Evolutionary conservation across 2,113 vertebrate species (phyloP).

Genomic region (Semnornis frantzii): DNA sequence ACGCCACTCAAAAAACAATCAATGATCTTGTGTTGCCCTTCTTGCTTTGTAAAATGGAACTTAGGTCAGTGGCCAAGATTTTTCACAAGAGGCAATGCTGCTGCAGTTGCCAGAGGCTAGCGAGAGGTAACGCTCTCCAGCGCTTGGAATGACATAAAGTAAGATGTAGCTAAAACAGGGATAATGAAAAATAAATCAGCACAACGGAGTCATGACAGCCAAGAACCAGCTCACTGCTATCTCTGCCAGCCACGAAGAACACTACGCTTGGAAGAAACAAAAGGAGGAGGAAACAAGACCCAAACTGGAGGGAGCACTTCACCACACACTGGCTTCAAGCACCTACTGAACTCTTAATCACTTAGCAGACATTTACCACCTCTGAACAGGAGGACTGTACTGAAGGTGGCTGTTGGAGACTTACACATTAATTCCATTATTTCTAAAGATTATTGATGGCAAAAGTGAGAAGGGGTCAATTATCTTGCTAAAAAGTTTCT

Average conservation of each 20-base stretch:
- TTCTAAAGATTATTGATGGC: not conserved
- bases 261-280: not conserved
- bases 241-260: not conserved
- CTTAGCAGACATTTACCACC: not conserved
- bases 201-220: not conserved
- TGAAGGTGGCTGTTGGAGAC: not conserved
- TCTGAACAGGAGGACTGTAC: not conserved
- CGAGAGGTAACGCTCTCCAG: accelerated
- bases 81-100: not conserved
- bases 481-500: not conserved
- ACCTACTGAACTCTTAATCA: not conserved
- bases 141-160: not conserved
- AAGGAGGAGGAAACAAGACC: not conserved
- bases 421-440: not conserved
- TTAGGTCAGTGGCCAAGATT: not conserved
- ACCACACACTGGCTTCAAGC: not conserved
- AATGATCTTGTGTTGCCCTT: not conserved
- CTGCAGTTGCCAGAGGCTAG: not conserved
- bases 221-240: not conserved
- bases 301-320: not conserved
- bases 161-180: not conserved
- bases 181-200: not conserved
- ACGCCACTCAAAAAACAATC: not conserved
- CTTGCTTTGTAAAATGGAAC: not conserved
- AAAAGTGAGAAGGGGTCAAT: not conserved